Evolutionary conservation across 2,113 vertebrate genomes (phyloP), one percentile per base, ranked within the genome.

Genomic region (Rhabdomys dilectus): DNA sequence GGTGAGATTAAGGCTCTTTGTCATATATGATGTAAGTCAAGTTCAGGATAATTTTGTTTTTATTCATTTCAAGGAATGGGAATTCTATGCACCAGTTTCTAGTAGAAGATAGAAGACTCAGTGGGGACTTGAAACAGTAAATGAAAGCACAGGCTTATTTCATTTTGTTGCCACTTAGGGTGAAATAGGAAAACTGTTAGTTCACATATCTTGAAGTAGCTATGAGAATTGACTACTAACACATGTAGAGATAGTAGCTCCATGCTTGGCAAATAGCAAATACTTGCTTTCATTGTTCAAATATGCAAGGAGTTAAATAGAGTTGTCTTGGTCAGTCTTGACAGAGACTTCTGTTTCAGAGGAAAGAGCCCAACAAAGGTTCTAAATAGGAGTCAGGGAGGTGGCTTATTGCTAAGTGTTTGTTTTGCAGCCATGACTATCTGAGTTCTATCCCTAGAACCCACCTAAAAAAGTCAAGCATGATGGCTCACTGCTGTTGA

Each of bases 161-260:
- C 56, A 53, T 58, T 78, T 89, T 95, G 39, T 92, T 94, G 34
- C 75, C 9, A 64, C 3, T 22, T 92, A 88, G 87, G 62, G 77
- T n/a, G 5, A 92, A 72, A n/a, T n/a, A 82, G 16, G 42, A 36
- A 91, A 72, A 51, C 45, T 24, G 10, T 48, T 48, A 68, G 48
- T 60, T 89, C 87, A 42, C 75, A 3, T 48, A 26, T 75, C 26
- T 82, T 60, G 26, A 87, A 77, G 10, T 77, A 86, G 3, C 19
- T 77, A 48, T 91, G 91, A 89, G 89, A 95, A 90, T 84, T 77
- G 92, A 73, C 84, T 84, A 53, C 17, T 36, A 82, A 60, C 53
- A 26, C 58, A 42, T 92, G n/a, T 29, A 81, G n/a, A 9, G 13
- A 84, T 3, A 42, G 56, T 76, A 85, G 62, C 29, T 89, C 5